Base-by-base conservation (phyloP, 2,797 vertebrate species). In the Vultur gryphus region DNA sequence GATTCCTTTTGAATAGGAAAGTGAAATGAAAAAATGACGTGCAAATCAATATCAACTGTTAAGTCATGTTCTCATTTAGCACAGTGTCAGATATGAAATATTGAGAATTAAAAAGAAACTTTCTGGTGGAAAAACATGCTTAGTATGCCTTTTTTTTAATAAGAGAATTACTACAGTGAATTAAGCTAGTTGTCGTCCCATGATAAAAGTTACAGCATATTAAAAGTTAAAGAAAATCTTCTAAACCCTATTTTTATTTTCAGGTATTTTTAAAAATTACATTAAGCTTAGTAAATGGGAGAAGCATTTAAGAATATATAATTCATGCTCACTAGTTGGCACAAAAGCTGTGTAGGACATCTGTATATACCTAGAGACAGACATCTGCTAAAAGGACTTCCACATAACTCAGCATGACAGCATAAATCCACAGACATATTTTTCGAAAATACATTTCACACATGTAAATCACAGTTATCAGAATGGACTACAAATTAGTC, bases 1-100 rank as follows among this genome's bases (percentile, higher is more conserved):
- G 24, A 75, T 97, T 98, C 87, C 76, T 97, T 96, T 55, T 67
- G 83, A 97, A 97, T 80, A 90, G 84, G 26, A 51, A 86, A 89
- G 54, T 39, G 71, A 97, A 97, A 97, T 65, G 89, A 97, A 96
- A 97, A 95, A 94, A 90, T 88, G 88, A 78, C 12, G 3, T 89
- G 83, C 62, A 92, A 96, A 97, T 98, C 95, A 58, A 87, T 97
- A 95, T 87, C 84, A 77, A 37, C 91, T 65, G 84, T 66, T 96
- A 92, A 96, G 78, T 65, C 65, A 48, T 52, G 77, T 79, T 95
- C 94, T 81, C 92, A 55, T 87, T 84, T 97, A 96, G 91, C 58
- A 15, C 67, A 70, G 67, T 92, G 87, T 77, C 89, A 78, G 80
- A 76, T 76, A 89, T 48, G 71, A 95, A 93, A 92, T 61, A 66